Percentiles rank a stretch among this genome's conserved stretches.
phyloP scores from a whole-genome alignment of 2,113 vertebrate genomes.

The Struthio camelus region DNA sequence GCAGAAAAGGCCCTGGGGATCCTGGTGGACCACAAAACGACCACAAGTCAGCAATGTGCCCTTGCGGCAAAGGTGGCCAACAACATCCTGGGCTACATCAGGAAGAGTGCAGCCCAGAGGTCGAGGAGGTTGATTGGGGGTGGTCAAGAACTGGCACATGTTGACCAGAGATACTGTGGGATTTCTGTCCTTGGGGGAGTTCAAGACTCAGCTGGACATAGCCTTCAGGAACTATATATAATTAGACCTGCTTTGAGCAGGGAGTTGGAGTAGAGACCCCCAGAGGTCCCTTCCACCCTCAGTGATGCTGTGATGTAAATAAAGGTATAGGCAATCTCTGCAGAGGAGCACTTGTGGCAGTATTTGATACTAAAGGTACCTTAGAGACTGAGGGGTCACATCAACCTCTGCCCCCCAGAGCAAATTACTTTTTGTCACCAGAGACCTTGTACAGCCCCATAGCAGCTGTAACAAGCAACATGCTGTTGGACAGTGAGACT shows the following conservation, averaged over 20 bases:
- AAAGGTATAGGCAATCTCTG: neutral
- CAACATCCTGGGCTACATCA: neutral
- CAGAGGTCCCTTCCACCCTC: neutral
- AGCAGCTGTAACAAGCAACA: neutral
- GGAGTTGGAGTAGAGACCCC: neutral
- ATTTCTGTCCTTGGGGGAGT: neutral
- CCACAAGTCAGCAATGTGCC: neutral
- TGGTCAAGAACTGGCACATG: neutral
- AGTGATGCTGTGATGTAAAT: neutral
- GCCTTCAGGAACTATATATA: neutral
- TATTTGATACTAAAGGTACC: neutral
- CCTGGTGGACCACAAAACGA: neutral
- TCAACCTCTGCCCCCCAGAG: neutral
- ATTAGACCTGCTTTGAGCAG: neutral
- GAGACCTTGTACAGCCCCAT: neutral
- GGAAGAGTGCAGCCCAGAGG: neutral
- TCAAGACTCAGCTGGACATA: neutral
- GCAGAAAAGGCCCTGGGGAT: neutral
- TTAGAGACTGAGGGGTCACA: neutral
- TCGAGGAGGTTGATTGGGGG: neutral
- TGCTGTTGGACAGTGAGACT: neutral
- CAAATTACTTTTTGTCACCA: neutral
- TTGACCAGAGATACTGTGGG: neutral
- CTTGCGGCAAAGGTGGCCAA: neutral
- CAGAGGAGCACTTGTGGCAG: neutral